phyloP scores from a whole-genome alignment of 2,797 vertebrate species.

The Phoxinus dragarum region DNA sequence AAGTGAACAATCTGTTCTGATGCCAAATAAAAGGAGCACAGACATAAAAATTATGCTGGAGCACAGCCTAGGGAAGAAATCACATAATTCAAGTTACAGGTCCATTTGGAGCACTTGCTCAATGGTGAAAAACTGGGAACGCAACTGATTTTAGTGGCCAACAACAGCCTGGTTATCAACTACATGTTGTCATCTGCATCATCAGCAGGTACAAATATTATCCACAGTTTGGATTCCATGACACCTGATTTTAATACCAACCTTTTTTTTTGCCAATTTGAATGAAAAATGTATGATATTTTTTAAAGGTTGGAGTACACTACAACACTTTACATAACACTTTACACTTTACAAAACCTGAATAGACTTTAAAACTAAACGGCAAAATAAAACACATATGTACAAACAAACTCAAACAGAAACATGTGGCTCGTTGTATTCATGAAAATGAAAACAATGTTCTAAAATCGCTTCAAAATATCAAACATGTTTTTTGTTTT shows the following conservation, averaged over 20 bases:
- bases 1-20: slow-evolving; percentile 27
- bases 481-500: neutral
- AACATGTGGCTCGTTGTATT: neutral
- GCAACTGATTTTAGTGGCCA: neutral
- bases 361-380: neutral
- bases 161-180: neutral
- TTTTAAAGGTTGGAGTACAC: neutral
- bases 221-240: neutral
- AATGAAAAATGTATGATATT: neutral
- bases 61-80: neutral
- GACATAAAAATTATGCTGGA: neutral
- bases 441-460: neutral
- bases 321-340: neutral
- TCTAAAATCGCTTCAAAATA: neutral
- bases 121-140: neutral
- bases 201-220: neutral
- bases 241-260: neutral
- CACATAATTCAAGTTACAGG: neutral
- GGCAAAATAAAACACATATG: neutral
- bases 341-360: neutral
- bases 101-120: slow-evolving; percentile 10
- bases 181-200: neutral
- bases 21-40: slow-evolving; percentile 21
- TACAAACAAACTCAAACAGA: neutral
- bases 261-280: neutral